Conservation (phyloP, 1,140 invertebrate species). For the Lepidurus apus region DNA sequence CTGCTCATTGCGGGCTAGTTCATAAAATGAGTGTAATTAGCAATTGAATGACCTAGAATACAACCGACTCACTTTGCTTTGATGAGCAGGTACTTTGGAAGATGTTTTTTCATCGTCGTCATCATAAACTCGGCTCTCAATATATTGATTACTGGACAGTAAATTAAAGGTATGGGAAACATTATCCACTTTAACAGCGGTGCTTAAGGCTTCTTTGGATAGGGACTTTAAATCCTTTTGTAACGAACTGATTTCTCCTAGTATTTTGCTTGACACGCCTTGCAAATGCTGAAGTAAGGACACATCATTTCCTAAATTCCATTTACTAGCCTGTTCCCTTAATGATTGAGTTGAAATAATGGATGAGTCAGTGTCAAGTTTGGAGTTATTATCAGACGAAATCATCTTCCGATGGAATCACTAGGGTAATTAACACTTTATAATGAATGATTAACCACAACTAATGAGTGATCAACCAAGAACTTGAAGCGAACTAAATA, state of each 20-base stretch:
- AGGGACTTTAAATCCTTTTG: constrained; percentile 20
- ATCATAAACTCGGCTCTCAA: constrained; percentile 32
- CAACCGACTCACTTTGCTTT: not conserved
- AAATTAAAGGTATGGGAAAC: constrained; percentile 29
- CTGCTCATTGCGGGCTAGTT: not conserved
- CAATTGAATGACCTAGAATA: constrained; percentile 24
- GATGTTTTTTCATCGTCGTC: constrained; percentile 25
- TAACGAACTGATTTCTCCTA: not conserved
- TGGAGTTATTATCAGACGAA: too few relatives aligned
- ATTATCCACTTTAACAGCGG: constrained; percentile 20
- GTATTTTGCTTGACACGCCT: not conserved
- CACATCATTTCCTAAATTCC: not conserved
- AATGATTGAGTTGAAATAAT: not conserved
- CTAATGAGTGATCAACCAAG: too few relatives aligned
- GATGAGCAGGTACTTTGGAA: not conserved
- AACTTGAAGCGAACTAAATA: too few relatives aligned
- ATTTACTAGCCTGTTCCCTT: not conserved
- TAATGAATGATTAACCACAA: too few relatives aligned
- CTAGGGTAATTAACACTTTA: too few relatives aligned
- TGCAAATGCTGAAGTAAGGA: not conserved
- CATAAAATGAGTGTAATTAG: not conserved
- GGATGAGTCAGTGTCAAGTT: too few relatives aligned
- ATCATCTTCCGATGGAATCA: too few relatives aligned
- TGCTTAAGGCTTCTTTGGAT: constrained; percentile 10
- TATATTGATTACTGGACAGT: constrained; percentile 29